A percentile compares a stretch with the other conserved stretches of the same genome.
These are phyloP conservation scores for Melipona beecheii DNA, from an alignment of 2,888 invertebrate genomes.

Conservation along the genomic window DNA sequence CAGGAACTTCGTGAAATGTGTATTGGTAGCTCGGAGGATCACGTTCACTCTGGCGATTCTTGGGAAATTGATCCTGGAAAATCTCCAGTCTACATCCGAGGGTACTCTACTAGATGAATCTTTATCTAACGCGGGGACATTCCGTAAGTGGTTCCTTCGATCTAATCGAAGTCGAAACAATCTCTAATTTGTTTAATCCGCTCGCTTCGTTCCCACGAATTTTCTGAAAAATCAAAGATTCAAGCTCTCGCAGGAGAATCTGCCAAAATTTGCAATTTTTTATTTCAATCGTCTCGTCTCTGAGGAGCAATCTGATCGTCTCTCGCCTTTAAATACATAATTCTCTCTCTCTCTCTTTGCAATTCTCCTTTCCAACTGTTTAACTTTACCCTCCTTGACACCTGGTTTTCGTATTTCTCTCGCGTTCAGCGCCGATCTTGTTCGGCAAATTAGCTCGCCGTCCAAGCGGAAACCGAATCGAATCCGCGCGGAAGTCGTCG, in stretches of 20 bases:
- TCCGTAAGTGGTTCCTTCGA: not conserved
- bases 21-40: too few relatives aligned
- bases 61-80: not conserved
- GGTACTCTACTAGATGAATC: not conserved
- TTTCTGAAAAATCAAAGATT: too few relatives aligned
- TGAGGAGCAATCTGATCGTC: too few relatives aligned
- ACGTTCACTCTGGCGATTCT: not conserved
- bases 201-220: too few relatives aligned
- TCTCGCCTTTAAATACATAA: too few relatives aligned
- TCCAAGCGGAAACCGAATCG: not conserved
- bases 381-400: not conserved
- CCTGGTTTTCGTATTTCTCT: not conserved
- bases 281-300: too few relatives aligned
- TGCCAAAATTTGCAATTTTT: too few relatives aligned
- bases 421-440: not conserved
- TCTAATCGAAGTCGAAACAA: too few relatives aligned
- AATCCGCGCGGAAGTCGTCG: not conserved
- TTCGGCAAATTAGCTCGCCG: not conserved
- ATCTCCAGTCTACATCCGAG: not conserved
- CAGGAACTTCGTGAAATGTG: too few relatives aligned
- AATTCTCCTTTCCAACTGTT: not conserved
- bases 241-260: too few relatives aligned
- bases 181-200: too few relatives aligned
- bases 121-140: not conserved
- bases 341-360: not conserved